Evolutionary conservation across 2,797 vertebrate species (phyloP).

Genomic region (Orestias chungarensis): DNA sequence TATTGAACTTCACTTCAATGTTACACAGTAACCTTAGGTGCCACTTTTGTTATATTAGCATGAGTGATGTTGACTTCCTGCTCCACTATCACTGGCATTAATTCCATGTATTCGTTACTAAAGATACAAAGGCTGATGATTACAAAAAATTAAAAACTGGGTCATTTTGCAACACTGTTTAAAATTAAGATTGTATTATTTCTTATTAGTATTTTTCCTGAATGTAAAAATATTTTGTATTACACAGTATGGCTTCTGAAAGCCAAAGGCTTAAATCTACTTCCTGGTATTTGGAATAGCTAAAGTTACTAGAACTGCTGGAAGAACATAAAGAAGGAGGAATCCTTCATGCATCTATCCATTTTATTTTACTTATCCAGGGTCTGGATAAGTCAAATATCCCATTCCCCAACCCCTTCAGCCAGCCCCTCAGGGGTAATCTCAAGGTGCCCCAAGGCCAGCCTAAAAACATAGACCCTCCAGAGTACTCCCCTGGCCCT

Average conservation of each 20-base stretch:
- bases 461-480: too few species aligned
- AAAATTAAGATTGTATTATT: conserved; percentile 1
- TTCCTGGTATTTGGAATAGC: conserved; percentile 4
- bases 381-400: too few species aligned
- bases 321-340: not conserved
- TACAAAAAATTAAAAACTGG: conserved; percentile 13
- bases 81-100: conserved; percentile 28
- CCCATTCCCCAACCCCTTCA: too few species aligned
- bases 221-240: conserved; percentile 36
- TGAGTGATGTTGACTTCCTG: conserved; percentile 56
- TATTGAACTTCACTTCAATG: conserved; percentile 42
- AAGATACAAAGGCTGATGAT: conserved; percentile 28
- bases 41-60: conserved; percentile 56
- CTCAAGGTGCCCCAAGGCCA: too few species aligned
- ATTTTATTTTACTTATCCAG: too few species aligned
- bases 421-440: too few species aligned
- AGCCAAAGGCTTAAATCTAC: conserved; percentile 15
- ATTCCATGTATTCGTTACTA: conserved; percentile 36
- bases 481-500: too few species aligned
- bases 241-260: not conserved
- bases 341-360: too few species aligned
- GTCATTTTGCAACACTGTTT: conserved; percentile 18
- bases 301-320: too few species aligned
- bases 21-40: conserved; percentile 65
- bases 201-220: conserved; percentile 23